phyloP scores from a whole-genome alignment of 2,888 invertebrate species.

The Xanthorhoe spadicearia region DNA sequence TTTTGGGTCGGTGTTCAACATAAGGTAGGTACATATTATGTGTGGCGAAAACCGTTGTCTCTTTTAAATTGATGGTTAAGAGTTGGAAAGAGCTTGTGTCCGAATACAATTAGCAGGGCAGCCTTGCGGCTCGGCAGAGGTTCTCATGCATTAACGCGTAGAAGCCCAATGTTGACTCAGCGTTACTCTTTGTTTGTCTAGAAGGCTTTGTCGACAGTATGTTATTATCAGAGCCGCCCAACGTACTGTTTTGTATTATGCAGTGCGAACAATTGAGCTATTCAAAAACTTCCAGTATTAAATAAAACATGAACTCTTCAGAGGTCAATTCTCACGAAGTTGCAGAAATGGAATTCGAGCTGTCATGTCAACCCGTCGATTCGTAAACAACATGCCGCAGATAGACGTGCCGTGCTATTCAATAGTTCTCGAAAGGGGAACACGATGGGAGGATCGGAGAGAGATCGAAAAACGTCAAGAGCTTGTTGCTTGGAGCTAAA shows the following conservation, averaged over 20 bases:
- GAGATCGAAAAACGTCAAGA: conserved; percentile 42
- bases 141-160: conserved; percentile 71
- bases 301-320: conserved; percentile 45
- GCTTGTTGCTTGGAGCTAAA: conserved; percentile 53
- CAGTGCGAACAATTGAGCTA: conserved; percentile 20
- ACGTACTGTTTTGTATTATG: conserved; percentile 9
- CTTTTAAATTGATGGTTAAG: conserved; percentile 11
- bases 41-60: neutral
- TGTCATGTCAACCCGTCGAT: conserved; percentile 43
- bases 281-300: conserved; percentile 46
- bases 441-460: conserved; percentile 34
- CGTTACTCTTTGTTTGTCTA: conserved; percentile 69
- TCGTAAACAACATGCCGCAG: conserved; percentile 42
- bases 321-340: conserved; percentile 45
- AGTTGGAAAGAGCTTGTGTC: conserved; percentile 15
- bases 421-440: conserved; percentile 45
- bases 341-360: conserved; percentile 53
- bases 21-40: neutral
- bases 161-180: conserved; percentile 67
- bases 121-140: conserved; percentile 47
- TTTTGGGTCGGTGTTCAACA: neutral
- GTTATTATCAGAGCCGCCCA: conserved; percentile 10
- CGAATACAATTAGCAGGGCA: conserved; percentile 26
- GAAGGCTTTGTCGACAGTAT: conserved; percentile 64
- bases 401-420: conserved; percentile 42